Percentiles rank a stretch among this genome's conserved stretches.
Evolutionary conservation across 2,797 vertebrate genomes (phyloP).

Genomic region (Pseudochirops cupreus): DNA sequence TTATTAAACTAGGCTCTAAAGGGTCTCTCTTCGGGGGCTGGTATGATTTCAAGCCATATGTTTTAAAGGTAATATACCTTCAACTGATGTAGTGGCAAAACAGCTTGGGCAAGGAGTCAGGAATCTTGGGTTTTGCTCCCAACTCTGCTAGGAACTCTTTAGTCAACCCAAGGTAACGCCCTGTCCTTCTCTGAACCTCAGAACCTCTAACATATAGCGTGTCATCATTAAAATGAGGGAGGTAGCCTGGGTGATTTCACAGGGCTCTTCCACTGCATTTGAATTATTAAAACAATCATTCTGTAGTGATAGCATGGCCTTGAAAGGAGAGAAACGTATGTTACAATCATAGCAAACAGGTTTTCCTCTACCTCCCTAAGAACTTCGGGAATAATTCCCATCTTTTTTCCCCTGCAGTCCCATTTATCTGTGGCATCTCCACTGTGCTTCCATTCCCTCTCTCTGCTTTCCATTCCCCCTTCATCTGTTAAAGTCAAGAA

Average conservation of each 20-base stretch:
- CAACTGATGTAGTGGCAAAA: not conserved
- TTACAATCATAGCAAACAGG: not conserved
- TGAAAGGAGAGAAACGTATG: not conserved
- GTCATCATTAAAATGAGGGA: not conserved
- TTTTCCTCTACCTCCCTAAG: not conserved
- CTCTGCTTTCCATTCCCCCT: slow-evolving; percentile 16
- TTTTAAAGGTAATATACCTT: not conserved
- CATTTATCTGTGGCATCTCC: slow-evolving; percentile 18
- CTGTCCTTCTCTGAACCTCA: not conserved
- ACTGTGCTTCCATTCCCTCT: not conserved
- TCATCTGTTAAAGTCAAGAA: not conserved
- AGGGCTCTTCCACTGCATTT: not conserved
- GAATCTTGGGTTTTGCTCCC: not conserved
- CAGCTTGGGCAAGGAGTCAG: not conserved
- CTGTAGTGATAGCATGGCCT: not conserved
- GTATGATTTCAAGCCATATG: too few species aligned
- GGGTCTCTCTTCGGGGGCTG: not conserved
- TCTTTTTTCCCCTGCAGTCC: slow-evolving; percentile 19
- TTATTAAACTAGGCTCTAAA: not conserved
- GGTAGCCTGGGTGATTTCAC: not conserved
- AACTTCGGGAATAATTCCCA: not conserved
- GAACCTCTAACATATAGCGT: not conserved
- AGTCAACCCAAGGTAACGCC: not conserved
- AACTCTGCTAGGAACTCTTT: not conserved
- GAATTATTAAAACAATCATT: not conserved